These are phyloP conservation scores for Eurystomus glaucurus DNA, from an alignment of 2,797 vertebrate species.

Conservation along the genomic window DNA sequence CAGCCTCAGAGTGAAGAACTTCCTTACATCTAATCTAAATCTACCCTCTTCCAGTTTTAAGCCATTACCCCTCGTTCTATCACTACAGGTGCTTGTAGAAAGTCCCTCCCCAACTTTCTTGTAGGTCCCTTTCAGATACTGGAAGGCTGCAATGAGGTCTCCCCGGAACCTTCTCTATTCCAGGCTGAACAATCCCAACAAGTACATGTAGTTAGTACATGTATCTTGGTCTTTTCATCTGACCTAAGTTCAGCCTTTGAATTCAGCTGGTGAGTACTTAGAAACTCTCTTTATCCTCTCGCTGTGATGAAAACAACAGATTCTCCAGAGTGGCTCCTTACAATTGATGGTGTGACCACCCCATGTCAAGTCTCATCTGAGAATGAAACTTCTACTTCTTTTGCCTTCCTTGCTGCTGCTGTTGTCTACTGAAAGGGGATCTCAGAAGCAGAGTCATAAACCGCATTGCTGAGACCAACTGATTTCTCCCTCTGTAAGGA, in stretches of 20 bases:
- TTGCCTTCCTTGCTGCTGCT: neutral
- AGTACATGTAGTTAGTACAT: neutral
- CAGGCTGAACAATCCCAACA: too few species aligned
- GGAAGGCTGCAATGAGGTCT: too few species aligned
- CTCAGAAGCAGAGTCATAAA: neutral
- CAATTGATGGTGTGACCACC: neutral
- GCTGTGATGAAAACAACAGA: neutral
- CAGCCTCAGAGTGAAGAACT: too few species aligned
- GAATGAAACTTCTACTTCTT: neutral
- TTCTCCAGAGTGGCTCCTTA: neutral
- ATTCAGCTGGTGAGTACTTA: neutral
- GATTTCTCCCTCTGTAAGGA: neutral
- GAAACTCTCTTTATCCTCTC: neutral
- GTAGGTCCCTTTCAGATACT: too few species aligned
- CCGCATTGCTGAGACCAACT: rapidly evolving
- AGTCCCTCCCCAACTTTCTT: too few species aligned
- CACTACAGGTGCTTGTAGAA: too few species aligned
- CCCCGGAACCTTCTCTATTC: too few species aligned
- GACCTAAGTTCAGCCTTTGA: neutral
- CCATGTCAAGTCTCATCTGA: neutral
- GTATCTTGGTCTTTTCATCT: neutral
- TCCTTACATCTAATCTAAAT: too few species aligned
- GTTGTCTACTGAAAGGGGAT: neutral
- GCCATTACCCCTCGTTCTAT: too few species aligned
- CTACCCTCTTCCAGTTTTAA: too few species aligned